Conservation (phyloP, 2,888 invertebrate genomes). For the Cryptosula pallasiana region DNA sequence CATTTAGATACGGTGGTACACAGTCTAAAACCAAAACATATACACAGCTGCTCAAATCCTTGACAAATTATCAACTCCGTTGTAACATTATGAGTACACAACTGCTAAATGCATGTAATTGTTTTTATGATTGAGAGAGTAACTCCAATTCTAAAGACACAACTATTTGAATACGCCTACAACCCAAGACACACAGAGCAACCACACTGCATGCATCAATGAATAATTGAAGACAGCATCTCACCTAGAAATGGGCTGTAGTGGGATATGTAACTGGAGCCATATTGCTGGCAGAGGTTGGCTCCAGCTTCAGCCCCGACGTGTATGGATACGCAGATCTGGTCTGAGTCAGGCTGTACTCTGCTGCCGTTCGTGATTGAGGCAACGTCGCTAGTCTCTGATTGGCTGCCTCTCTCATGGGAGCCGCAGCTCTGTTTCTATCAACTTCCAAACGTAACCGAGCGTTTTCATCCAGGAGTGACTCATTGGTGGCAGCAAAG, state of each 20-base stretch:
- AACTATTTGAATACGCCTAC: too few species aligned
- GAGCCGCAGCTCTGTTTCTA: neutral
- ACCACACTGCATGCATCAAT: too few species aligned
- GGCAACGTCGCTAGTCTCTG: neutral
- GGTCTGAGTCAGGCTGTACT: neutral
- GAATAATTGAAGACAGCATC: too few species aligned
- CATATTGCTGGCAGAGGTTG: neutral
- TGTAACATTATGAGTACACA: too few species aligned
- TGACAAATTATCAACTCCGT: too few species aligned
- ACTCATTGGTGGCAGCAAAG: slow-evolving; percentile 71
- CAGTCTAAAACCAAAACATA: neutral
- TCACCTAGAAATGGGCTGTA: neutral
- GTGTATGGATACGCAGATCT: slow-evolving; percentile 17
- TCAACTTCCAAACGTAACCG: slow-evolving; percentile 57
- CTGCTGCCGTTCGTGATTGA: neutral
- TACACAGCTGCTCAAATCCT: neutral
- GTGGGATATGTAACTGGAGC: neutral
- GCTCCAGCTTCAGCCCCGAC: slow-evolving; percentile 1
- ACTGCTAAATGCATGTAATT: too few species aligned
- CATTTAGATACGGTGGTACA: neutral
- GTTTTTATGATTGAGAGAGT: too few species aligned
- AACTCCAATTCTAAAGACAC: too few species aligned
- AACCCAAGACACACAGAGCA: too few species aligned
- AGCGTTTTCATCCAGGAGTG: slow-evolving; percentile 72
- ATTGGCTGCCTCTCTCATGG: neutral